Evolutionary conservation across 2,888 invertebrate species (phyloP).

Genomic region (Pyrrhosoma nymphula): DNA sequence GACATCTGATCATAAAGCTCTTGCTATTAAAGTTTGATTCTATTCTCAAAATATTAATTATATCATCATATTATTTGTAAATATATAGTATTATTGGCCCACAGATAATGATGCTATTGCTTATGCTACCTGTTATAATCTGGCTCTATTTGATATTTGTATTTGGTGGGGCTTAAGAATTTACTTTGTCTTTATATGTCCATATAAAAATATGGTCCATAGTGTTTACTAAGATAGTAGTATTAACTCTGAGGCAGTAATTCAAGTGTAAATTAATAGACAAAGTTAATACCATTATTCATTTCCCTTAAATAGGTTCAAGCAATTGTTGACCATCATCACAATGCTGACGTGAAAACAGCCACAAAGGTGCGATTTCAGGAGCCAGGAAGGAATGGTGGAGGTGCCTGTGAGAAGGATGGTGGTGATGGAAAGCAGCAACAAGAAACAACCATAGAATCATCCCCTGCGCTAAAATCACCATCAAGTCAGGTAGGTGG

Average conservation of each 20-base stretch:
- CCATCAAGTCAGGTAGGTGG: slow-evolving; percentile 40
- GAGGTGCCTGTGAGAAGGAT: slow-evolving; percentile 70
- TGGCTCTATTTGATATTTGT: too few species aligned
- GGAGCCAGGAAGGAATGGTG: slow-evolving; percentile 81
- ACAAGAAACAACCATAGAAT: not conserved
- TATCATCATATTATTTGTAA: too few species aligned
- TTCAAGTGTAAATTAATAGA: slow-evolving; percentile 69
- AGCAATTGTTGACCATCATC: slow-evolving; percentile 94
- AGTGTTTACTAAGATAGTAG: too few species aligned
- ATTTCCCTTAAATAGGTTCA: slow-evolving; percentile 84
- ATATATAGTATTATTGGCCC: too few species aligned
- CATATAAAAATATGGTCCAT: too few species aligned
- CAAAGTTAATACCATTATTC: slow-evolving; percentile 66
- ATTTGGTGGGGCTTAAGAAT: too few species aligned
- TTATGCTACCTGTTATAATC: too few species aligned
- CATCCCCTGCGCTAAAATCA: not conserved
- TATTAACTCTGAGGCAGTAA: not conserved
- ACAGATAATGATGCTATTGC: too few species aligned
- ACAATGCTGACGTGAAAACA: slow-evolving; percentile 86
- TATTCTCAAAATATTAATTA: too few species aligned
- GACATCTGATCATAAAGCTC: too few species aligned
- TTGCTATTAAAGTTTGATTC: too few species aligned
- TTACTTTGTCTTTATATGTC: too few species aligned
- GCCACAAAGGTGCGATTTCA: slow-evolving; percentile 93
- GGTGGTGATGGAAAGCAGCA: slow-evolving; percentile 43